These are phyloP conservation scores for Abrostola tripartita DNA, from an alignment of 2,888 invertebrate species.

Conservation along the genomic window DNA sequence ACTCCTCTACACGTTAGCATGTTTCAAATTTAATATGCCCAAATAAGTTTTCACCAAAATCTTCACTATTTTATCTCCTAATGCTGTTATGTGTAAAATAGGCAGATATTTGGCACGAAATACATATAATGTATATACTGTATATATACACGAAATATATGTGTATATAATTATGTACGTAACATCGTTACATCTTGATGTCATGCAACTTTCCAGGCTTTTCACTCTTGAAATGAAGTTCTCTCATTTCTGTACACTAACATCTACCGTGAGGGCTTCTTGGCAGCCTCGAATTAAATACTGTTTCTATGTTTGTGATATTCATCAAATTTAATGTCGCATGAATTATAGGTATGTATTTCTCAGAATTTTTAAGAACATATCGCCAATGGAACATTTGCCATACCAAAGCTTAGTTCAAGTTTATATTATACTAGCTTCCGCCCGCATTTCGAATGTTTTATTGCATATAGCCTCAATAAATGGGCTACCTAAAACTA, in stretches of 20 bases:
- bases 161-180: conserved; percentile 2
- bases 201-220: conserved; percentile 35
- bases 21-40: no score
- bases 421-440: no score
- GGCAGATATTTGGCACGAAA: background rate
- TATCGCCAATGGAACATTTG: no score
- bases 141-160: no score
- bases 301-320: conserved; percentile 10
- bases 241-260: conserved; percentile 61
- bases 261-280: conserved; percentile 26
- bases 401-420: no score
- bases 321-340: background rate
- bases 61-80: background rate
- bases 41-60: background rate
- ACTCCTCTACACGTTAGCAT: no score
- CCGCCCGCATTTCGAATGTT: no score
- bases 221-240: conserved; percentile 61
- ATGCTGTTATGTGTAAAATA: background rate
- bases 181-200: conserved; percentile 33
- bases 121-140: no score
- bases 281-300: conserved; percentile 19
- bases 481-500: no score
- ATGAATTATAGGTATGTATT: no score
- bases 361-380: no score
- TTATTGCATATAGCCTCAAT: no score